Conservation (phyloP, 2,888 invertebrate species). For the Watsonalla cultraria region DNA sequence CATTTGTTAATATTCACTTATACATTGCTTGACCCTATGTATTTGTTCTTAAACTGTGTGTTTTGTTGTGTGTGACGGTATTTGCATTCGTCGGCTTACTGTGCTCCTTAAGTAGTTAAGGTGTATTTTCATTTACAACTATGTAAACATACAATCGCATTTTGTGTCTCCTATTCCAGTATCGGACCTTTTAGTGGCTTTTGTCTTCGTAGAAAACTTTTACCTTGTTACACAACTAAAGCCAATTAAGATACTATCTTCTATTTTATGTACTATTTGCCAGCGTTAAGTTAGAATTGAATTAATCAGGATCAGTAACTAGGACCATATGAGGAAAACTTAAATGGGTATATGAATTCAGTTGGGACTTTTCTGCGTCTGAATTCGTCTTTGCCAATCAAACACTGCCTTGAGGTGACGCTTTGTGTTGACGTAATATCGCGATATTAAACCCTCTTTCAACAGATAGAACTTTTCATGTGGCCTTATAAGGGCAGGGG, state of each 20-base stretch:
- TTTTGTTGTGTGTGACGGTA: not conserved
- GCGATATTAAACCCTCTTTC: slow-evolving; percentile 10
- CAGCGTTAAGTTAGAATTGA: no score
- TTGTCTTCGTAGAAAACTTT: not conserved
- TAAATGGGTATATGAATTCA: no score
- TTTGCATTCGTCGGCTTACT: not conserved
- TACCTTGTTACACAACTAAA: not conserved
- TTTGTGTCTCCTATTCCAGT: not conserved
- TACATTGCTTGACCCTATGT: no score
- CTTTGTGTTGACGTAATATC: slow-evolving; percentile 8
- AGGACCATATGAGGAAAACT: no score
- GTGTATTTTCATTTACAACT: not conserved
- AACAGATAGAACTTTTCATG: slow-evolving; percentile 38
- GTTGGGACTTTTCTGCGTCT: no score
- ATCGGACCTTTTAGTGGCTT: not conserved
- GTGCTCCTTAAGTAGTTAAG: slow-evolving; percentile 1
- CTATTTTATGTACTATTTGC: no score
- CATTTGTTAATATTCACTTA: no score
- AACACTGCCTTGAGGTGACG: no score
- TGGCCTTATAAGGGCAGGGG: slow-evolving; percentile 56
- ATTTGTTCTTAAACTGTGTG: no score
- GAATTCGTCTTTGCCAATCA: no score
- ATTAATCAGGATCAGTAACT: no score
- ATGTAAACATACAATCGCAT: not conserved
- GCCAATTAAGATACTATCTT: no score